These are phyloP conservation scores for Phaonia tiefii DNA, from an alignment of 2,888 invertebrate genomes.

Conservation along the genomic window DNA sequence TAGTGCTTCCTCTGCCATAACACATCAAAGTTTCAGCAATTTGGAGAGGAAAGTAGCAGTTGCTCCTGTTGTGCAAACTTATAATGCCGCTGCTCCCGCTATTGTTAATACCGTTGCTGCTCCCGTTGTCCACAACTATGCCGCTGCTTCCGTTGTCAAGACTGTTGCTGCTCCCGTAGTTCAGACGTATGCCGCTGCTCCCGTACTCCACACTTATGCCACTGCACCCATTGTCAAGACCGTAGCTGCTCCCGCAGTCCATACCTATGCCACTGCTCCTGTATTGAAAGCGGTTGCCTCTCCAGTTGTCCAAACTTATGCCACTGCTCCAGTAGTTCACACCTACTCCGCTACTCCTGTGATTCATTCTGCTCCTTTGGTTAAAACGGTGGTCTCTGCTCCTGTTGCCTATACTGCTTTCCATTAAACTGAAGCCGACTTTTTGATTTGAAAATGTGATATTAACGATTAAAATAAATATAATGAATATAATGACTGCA, in stretches of 20 bases:
- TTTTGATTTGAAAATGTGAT: not conserved
- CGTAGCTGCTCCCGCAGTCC: conserved; percentile 59
- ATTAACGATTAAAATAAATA: conserved; percentile 25
- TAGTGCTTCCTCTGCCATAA: conserved; percentile 74
- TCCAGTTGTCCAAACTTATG: conserved; percentile 54
- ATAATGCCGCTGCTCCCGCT: no score
- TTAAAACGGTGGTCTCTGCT: conserved; percentile 58
- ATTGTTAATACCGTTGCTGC: no score
- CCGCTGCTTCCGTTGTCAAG: conserved; percentile 68
- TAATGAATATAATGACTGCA: no score
- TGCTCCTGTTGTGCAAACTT: conserved; percentile 18
- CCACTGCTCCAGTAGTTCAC: conserved; percentile 62
- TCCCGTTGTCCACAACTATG: conserved; percentile 68
- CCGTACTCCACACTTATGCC: conserved; percentile 65
- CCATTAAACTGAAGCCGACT: conserved; percentile 1
- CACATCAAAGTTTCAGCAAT: conserved; percentile 83
- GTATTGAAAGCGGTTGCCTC: no score
- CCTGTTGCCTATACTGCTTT: not conserved
- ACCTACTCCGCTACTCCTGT: conserved; percentile 53
- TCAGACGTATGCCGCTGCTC: conserved; percentile 67
- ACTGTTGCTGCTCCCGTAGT: conserved; percentile 69
- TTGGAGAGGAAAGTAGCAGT: conserved; percentile 70
- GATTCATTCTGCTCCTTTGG: conserved; percentile 52
- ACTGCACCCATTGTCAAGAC: conserved; percentile 57
- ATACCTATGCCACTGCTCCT: conserved; percentile 57